Evolutionary conservation across 1,140 invertebrate genomes (phyloP), one percentile per base, ranked within the genome.

Genomic region (Aphelenchoides avenae): DNA sequence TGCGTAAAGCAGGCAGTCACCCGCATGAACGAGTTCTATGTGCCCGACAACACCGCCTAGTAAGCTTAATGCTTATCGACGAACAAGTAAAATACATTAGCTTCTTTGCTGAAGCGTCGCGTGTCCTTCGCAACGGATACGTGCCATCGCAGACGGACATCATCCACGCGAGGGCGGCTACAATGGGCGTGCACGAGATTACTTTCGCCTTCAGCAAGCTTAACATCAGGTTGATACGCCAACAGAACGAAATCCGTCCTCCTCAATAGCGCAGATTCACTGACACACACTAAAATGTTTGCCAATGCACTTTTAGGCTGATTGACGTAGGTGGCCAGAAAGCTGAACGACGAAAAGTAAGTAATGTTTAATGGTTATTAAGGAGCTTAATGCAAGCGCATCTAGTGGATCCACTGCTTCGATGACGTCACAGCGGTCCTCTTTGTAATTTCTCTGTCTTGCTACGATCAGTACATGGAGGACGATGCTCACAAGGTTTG

Each of bases 321-420:
- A 67, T 67, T 39, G 64, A 67, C 41, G 64, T 70, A 22, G 64
- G 64, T 1, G 64, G 64, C 3, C 64, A 67, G 15, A 64, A 61
- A 36, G 70, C 66, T 31, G 66, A 67, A 36, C 43, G 64, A 20
- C 29, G 64, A 22, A 67, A 67, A 46, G 68, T 65, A 67, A 66
- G 68, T 20, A 65, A 67, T 39, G 68, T 59, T 26, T 67, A n/a
- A n/a, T n/a, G n/a, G n/a, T 67, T 41, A n/a, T n/a, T n/a, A n/a
- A n/a, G n/a, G n/a, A n/a, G n/a, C n/a, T n/a, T n/a, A n/a, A n/a
- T n/a, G n/a, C n/a, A n/a, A n/a, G n/a, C n/a, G n/a, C n/a, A n/a
- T n/a, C n/a, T n/a, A n/a, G n/a, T n/a, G n/a, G n/a, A n/a, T n/a
- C n/a, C n/a, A n/a, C n/a, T n/a, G n/a, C n/a, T n/a, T n/a, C n/a